A percentile compares a stretch with the other conserved stretches of the same genome.
phyloP scores from a whole-genome alignment of 1,140 invertebrate genomes.

The Eubasilissa regina region DNA sequence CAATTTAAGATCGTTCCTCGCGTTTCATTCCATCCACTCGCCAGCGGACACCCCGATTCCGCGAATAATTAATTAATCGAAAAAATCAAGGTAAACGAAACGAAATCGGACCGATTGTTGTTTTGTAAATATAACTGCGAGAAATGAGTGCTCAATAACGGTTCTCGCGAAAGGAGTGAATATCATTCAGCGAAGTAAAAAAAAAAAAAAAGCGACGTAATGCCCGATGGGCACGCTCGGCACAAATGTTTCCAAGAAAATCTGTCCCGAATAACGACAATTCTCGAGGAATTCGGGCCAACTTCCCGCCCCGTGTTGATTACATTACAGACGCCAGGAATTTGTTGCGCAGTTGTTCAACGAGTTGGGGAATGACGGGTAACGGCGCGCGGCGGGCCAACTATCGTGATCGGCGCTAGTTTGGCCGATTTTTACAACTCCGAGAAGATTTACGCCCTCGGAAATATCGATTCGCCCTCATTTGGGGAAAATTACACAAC shows the following conservation, averaged over 20 bases:
- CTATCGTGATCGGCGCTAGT: not conserved
- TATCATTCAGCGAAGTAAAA: no score
- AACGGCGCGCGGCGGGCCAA: not conserved
- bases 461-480: conserved; percentile 19
- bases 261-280: conserved; percentile 37
- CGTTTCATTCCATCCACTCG: no score
- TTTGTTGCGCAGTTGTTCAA: not conserved
- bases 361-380: not conserved
- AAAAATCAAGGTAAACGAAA: no score
- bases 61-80: no score
- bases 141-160: no score
- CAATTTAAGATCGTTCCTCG: no score
- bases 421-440: not conserved
- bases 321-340: conserved; percentile 22
- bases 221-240: not conserved
- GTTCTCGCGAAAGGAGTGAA: no score
- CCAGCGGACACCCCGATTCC: no score
- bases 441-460: not conserved
- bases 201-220: not conserved
- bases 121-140: no score
- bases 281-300: conserved; percentile 20
- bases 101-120: no score
- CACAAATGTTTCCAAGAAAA: conserved; percentile 22
- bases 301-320: conserved; percentile 4
- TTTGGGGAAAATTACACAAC: conserved; percentile 5